Conservation (phyloP, 2,888 invertebrate species). For the Endomychus coccineus region DNA sequence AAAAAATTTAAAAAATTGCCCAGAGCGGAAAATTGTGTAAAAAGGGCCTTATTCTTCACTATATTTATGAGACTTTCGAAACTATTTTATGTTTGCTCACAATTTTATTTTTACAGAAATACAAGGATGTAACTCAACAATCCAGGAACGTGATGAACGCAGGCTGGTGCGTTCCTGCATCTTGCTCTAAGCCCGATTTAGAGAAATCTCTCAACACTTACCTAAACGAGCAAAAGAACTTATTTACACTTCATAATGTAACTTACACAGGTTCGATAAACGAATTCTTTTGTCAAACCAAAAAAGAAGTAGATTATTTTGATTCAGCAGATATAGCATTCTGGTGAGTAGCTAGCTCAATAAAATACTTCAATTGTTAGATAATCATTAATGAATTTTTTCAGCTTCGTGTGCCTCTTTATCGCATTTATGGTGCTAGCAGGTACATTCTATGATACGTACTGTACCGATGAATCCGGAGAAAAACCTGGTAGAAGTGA, state of each 20-base stretch:
- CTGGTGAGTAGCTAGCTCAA: constrained; percentile 30
- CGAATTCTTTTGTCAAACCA: constrained; percentile 34
- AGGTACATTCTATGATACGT: constrained; percentile 37
- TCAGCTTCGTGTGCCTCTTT: constrained; percentile 32
- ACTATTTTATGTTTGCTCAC: too few species aligned
- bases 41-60: too few species aligned
- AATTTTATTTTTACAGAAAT: constrained; percentile 27
- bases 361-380: constrained; percentile 2
- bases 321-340: constrained; percentile 36
- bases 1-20: too few species aligned
- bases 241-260: constrained; percentile 30
- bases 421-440: constrained; percentile 33
- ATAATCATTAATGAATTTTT: constrained; percentile 17
- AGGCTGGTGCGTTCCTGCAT: constrained; percentile 40
- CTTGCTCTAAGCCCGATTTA: constrained; percentile 35
- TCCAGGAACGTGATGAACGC: constrained; percentile 33
- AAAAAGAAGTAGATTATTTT: constrained; percentile 28
- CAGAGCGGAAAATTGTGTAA: too few species aligned
- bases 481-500: constrained; percentile 33
- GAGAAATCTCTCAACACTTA: constrained; percentile 33
- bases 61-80: too few species aligned
- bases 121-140: constrained; percentile 34
- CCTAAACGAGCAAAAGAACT: constrained; percentile 32
- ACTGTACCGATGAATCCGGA: constrained; percentile 19
- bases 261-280: constrained; percentile 30